Evolutionary conservation across 2,888 invertebrate genomes (phyloP).

Genomic region (Digitonthophagus gazella): DNA sequence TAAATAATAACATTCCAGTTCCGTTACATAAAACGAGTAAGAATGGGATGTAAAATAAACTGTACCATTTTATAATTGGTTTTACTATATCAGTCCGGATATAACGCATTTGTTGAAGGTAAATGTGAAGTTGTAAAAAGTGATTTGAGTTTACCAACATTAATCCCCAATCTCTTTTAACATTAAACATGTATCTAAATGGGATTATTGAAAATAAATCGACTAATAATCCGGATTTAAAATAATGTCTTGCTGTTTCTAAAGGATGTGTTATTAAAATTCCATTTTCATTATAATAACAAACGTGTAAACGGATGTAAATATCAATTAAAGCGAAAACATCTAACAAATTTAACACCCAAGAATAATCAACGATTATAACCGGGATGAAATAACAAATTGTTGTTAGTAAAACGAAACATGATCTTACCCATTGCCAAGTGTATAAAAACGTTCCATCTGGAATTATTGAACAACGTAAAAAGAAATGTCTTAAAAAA

Average conservation of each 20-base stretch:
- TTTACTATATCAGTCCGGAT: constrained; percentile 17
- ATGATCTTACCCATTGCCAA: constrained; percentile 28
- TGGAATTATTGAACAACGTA: constrained; percentile 30
- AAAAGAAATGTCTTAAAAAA: constrained; percentile 28
- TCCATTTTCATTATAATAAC: constrained; percentile 21
- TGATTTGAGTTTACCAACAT: constrained; percentile 20
- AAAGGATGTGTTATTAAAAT: constrained; percentile 24
- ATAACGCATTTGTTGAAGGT: constrained; percentile 18
- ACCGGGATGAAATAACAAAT: constrained; percentile 20
- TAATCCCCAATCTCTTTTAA: not conserved
- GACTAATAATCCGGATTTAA: constrained; percentile 20
- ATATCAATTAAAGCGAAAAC: constrained; percentile 47
- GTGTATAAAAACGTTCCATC: constrained; percentile 28
- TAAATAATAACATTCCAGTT: constrained; percentile 15
- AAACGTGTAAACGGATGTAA: constrained; percentile 45
- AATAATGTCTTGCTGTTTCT: constrained; percentile 18
- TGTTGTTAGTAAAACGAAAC: constrained; percentile 27
- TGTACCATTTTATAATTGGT: constrained; percentile 19
- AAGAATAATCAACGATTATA: not conserved
- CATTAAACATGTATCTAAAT: constrained; percentile 7
- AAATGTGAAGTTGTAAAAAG: constrained; percentile 24
- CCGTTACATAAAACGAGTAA: constrained; percentile 22
- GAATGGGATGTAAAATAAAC: constrained; percentile 21
- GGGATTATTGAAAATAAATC: constrained; percentile 22
- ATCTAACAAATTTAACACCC: constrained; percentile 37